phyloP scores from a whole-genome alignment of 2,888 invertebrate species.

The Uropetala carovei region DNA sequence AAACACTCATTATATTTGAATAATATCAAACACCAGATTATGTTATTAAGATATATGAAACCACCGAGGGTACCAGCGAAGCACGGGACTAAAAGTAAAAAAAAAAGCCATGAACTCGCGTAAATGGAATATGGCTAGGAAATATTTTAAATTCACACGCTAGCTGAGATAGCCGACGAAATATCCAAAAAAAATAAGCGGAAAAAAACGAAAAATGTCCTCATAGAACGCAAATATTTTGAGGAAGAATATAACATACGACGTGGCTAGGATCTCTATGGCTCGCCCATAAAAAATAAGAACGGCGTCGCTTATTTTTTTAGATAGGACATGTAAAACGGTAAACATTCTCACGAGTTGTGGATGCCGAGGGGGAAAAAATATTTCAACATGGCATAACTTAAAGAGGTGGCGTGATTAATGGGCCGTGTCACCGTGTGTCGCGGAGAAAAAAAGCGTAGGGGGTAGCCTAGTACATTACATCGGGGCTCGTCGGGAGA shows the following conservation, averaged over 20 bases:
- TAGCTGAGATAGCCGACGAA: not conserved
- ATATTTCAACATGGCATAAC: not conserved
- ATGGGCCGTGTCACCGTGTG: not conserved
- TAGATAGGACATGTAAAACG: not conserved
- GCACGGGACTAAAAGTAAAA: no score
- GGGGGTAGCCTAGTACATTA: not conserved
- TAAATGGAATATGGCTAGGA: no score
- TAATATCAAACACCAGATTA: no score
- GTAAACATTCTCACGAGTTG: conserved; percentile 32
- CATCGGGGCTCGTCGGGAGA: not conserved
- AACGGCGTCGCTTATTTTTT: not conserved
- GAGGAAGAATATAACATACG: not conserved
- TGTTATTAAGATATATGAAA: no score
- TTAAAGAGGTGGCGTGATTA: conserved; percentile 32
- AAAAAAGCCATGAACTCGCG: no score
- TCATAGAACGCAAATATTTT: not conserved
- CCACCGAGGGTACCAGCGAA: no score
- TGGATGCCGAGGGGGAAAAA: not conserved
- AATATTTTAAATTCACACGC: no score
- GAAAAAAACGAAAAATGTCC: not conserved
- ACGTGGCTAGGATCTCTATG: not conserved
- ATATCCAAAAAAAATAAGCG: not conserved
- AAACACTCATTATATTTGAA: no score
- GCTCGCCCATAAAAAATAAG: not conserved
- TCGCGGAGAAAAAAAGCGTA: not conserved